Evolutionary conservation across 2,888 invertebrate species (phyloP), one percentile per base, ranked within the genome.

Genomic region (Drosophila mercatorum): DNA sequence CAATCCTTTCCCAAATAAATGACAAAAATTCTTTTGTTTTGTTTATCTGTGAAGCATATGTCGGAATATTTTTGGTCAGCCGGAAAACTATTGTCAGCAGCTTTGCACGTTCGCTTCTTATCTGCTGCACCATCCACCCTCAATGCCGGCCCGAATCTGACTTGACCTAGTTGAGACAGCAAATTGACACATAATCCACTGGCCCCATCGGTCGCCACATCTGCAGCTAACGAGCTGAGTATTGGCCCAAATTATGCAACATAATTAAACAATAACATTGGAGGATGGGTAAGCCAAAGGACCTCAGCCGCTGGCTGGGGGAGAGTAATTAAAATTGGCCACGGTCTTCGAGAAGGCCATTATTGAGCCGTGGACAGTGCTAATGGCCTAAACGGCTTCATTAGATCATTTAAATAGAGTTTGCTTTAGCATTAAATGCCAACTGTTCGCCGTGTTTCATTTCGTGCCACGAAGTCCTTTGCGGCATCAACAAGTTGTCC

Each of bases 341-440:
- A 11, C 2, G 17, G 26, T 58, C 52, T 60, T 36, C 58, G 49
- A 14, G 40, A 10, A 7, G 34, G 52, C 12, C 61, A 56, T 65
- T 62, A 61, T 53, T 38, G 55, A 28, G 55, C 17, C 68, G 76
- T 59, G 44, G 64, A 12, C 38, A 44, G 49, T 61, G 28, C 68
- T 71, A 59, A 70, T 69, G 70, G 62, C 40, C 51, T 28, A 52
- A 60, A 68, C 69, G 75, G 81, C 84, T 86, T 79, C 76, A 76
- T 87, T 83, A 72, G 72, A 74, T 76, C 74, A 76, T 72, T 87
- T 86, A 68, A 88, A 89, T 88, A 62, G 81, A 68, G 58, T 65
- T 38, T 72, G 64, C 43, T 46, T 26, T 51, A n/a, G 44, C 66
- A 73, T 56, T 57, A 72, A 72, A 56, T 59, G 53, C 14, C 62